Evolutionary conservation across 2,888 invertebrate species (phyloP), one percentile per base, ranked within the genome.

Genomic region (Diarsia mendica): DNA sequence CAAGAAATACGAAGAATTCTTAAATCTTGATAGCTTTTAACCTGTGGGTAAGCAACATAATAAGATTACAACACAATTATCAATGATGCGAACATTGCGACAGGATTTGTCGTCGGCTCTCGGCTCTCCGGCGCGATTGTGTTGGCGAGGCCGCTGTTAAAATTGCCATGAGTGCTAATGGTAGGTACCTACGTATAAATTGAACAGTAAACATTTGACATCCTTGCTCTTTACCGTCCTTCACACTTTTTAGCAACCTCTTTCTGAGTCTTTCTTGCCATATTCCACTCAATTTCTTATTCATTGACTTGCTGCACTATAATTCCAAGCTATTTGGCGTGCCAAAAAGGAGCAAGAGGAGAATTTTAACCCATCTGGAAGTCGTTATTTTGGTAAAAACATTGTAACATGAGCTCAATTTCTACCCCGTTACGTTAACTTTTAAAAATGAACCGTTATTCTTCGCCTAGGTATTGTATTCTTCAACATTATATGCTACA

Each of bases 21-120:
- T 89, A 79, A 87, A 94, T 94, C 93, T 94, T 92, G 93, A 94
- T 94, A 91, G 89, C 85, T 89, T 91, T 87, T 88, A 87, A 87
- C 77, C 88, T 92, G 93, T 94, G 93, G 92, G 93, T 93, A 94
- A 92, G 91, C 89, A 92, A 91, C 90, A 94, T 94, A 94, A 94
- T 95, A 90, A 91, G 88, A 91, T 95, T 95, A 92, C 95, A 90
- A 94, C 92, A 95, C 93, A 89, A 91, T 93, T 93, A 92, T 93
- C 93, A 94, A 91, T 93, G 93, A 94, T 94, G 95, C 91, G 95
- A 95, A 93, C 81, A 87, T 94, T 94, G 82, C 84, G 77, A 85
- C 84, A 87, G 75, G 80, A 77, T 71, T 90, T 84, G 84, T 87
- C 78, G 88, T 86, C 84, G 89, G 87, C 71, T 70, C 70, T 82